A percentile compares a stretch with the other conserved stretches of the same genome.
These are phyloP conservation scores for Tiliacea citrago DNA, from an alignment of 2,888 invertebrate species.

Conservation along the genomic window DNA sequence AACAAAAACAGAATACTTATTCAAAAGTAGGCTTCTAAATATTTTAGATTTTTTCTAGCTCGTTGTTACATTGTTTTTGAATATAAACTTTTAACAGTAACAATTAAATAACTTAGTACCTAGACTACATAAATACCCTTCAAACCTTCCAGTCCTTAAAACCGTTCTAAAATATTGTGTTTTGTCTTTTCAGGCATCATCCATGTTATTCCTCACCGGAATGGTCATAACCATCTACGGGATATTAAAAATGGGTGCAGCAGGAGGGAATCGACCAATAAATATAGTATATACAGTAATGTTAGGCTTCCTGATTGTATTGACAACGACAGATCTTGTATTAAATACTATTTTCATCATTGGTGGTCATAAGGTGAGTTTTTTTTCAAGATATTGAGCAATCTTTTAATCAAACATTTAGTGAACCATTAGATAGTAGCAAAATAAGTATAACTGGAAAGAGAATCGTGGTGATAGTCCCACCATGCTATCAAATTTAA, in stretches of 20 bases:
- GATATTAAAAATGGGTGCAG: not conserved
- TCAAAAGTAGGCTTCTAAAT: too few relatives aligned
- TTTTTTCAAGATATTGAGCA: not conserved
- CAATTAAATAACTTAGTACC: not conserved
- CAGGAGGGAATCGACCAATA: not conserved
- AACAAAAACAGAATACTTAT: too few relatives aligned
- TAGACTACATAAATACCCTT: not conserved
- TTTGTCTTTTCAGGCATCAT: conserved; percentile 21
- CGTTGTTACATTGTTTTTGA: too few relatives aligned
- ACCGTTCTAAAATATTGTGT: not conserved
- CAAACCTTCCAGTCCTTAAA: too few relatives aligned
- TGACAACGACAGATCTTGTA: conserved; percentile 16
- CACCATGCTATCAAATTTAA: not conserved
- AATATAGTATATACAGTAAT: not conserved
- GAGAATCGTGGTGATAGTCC: not conserved
- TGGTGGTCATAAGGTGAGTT: conserved; percentile 46
- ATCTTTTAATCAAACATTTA: not conserved
- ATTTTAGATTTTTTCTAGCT: too few relatives aligned
- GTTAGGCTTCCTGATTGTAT: conserved; percentile 2
- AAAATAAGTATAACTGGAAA: not conserved
- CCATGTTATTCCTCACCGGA: not conserved
- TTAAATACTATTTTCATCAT: conserved; percentile 36
- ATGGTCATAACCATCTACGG: not conserved
- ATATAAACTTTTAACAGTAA: too few relatives aligned
- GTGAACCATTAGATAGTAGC: not conserved